Base-by-base conservation (phyloP, 2,113 vertebrate genomes). In the Oryzias javanicus region DNA sequence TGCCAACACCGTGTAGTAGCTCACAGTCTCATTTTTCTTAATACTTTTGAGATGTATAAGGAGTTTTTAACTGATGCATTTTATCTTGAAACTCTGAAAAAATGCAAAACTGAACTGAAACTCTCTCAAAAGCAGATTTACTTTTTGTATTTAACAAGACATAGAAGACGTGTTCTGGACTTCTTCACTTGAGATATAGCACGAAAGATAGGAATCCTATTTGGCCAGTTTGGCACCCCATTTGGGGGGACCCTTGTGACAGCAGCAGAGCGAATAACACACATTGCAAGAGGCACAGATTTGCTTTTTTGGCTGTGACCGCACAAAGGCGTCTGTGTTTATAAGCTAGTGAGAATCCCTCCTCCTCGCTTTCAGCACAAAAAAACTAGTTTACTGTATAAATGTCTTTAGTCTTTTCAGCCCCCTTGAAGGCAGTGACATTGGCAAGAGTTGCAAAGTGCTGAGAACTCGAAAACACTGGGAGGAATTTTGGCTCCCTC, bases 261-360 rank as follows among this genome's bases (percentile, higher is more conserved):
- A 80, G 65, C 42, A 0, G 72, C 65, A 49, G 53, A 73, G 76
- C 56, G 64, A 81, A 65, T 74, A 35, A 35, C 35, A 74, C 71
- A 68, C 66, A 85, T 62, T 71, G 64, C 27, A 55, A 50, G 68
- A 76, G 75, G 81, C 78, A 69, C 83, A 83, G 83, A 72, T 78
- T 80, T 73, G 70, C 72, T 83, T 74, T 70, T 83, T 86, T 71
- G 70, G 76, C 70, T 54, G 20, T 70, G 35, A 57, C 47, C 45
- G 54, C 68, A 89, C 84, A 88, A 89, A 83, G 77, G 73, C 20
- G 66, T 70, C 83, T 85, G 77, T 90, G 88, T 87, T 90, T 81
- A 76, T 50, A 47, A 67, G 64, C 73, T 44, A 67, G 64, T 47
- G n/a, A 59, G 66, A 60, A 63, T 86, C 72, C 79, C 79, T 81